Evolutionary conservation across 2,888 invertebrate genomes (phyloP).

Genomic region (Bembecia ichneumoniformis): DNA sequence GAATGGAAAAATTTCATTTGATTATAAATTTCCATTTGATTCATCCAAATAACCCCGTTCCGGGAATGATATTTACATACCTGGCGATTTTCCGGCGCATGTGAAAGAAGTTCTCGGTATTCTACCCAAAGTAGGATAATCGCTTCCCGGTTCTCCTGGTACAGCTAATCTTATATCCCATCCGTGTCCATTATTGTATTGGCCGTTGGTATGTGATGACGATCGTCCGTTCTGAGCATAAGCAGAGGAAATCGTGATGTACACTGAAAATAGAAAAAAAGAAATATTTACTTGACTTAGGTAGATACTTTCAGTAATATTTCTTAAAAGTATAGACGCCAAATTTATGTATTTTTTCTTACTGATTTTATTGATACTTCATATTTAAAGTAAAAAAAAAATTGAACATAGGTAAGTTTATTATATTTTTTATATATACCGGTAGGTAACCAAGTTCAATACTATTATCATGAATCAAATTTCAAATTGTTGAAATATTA

Average conservation of each 20-base stretch:
- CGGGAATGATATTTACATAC: slow-evolving; percentile 28
- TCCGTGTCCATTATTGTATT: slow-evolving; percentile 49
- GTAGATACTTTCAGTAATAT: not conserved
- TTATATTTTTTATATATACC: too few relatives aligned
- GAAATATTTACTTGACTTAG: not conserved
- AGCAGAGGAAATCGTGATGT: slow-evolving; percentile 20
- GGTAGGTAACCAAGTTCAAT: too few relatives aligned
- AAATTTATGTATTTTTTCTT: too few relatives aligned
- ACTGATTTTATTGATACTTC: too few relatives aligned
- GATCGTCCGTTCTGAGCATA: slow-evolving; percentile 37
- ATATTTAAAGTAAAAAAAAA: too few relatives aligned
- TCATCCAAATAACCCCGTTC: too few relatives aligned
- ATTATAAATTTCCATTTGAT: too few relatives aligned
- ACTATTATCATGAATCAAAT: too few relatives aligned
- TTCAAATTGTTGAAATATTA: too few relatives aligned
- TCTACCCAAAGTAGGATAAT: slow-evolving; percentile 74
- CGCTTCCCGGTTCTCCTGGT: slow-evolving; percentile 77
- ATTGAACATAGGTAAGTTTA: too few relatives aligned
- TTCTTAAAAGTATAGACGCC: too few relatives aligned
- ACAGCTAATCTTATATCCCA: slow-evolving; percentile 76
- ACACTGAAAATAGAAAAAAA: slow-evolving; percentile 24
- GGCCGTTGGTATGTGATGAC: slow-evolving; percentile 21
- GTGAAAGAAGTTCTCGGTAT: slow-evolving; percentile 75
- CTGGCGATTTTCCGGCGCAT: slow-evolving; percentile 73
- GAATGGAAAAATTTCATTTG: too few relatives aligned